Conservation (phyloP, 2,113 vertebrate genomes). For the Cyprinodon tularosa region DNA sequence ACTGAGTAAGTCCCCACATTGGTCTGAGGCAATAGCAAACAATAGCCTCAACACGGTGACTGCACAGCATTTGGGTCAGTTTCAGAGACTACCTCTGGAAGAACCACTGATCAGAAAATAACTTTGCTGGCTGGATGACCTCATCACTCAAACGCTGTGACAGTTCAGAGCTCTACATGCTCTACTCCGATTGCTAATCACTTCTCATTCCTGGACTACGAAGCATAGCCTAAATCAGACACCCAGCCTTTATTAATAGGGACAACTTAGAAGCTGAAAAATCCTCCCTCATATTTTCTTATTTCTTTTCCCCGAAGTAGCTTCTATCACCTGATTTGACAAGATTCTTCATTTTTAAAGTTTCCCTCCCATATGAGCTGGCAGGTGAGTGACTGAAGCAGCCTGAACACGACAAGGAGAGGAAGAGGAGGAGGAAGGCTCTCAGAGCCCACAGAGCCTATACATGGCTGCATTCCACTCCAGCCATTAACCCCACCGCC, state of each 20-base stretch:
- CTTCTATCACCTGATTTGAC: slow-evolving; percentile 43
- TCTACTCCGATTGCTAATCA: slow-evolving; percentile 59
- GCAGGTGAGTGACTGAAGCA: slow-evolving; percentile 80
- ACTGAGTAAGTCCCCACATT: neutral
- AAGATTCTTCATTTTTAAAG: slow-evolving; percentile 67
- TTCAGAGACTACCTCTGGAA: slow-evolving; percentile 27
- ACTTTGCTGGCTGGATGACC: slow-evolving; percentile 46
- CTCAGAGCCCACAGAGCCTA: slow-evolving; percentile 63
- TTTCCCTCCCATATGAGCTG: slow-evolving; percentile 69
- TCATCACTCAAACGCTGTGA: slow-evolving; percentile 53
- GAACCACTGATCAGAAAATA: slow-evolving; percentile 62
- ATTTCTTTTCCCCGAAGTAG: slow-evolving; percentile 10
- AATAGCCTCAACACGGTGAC: slow-evolving; percentile 39
- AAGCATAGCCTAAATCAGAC: slow-evolving; percentile 64
- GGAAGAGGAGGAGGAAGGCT: slow-evolving; percentile 38
- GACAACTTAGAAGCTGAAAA: slow-evolving; percentile 53
- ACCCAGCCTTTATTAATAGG: slow-evolving; percentile 77
- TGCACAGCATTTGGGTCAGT: slow-evolving; percentile 35
- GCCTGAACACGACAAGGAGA: slow-evolving; percentile 65
- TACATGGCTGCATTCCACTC: slow-evolving; percentile 75
- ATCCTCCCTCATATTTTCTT: slow-evolving; percentile 17
- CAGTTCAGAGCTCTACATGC: slow-evolving; percentile 32
- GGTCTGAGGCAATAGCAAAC: slow-evolving; percentile 15
- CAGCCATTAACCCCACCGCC: slow-evolving; percentile 53
- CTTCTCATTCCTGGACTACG: slow-evolving; percentile 62